Evolutionary conservation across 2,888 invertebrate species (phyloP).

Genomic region (Anarsia innoxiella): DNA sequence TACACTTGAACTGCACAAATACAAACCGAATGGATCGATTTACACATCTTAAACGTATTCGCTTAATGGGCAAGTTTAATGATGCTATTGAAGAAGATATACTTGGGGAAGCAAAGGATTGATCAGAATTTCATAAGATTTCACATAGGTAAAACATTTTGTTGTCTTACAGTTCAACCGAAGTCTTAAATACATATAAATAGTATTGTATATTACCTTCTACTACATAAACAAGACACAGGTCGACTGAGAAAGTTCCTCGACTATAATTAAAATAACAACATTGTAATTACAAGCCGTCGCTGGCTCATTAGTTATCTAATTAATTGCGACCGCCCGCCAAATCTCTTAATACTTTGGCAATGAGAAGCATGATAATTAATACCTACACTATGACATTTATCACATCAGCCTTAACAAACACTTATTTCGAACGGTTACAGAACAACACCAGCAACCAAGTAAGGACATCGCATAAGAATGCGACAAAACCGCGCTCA

Average conservation of each 20-base stretch:
- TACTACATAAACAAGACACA: too few relatives aligned
- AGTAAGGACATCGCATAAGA: constrained; percentile 24
- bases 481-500: constrained; percentile 39
- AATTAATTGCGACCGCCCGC: constrained; percentile 9
- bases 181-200: too few relatives aligned
- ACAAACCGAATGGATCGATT: constrained; percentile 2
- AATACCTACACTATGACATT: constrained; percentile 3
- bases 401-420: constrained; percentile 3
- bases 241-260: too few relatives aligned
- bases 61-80: too few relatives aligned
- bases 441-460: not conserved
- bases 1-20: constrained; percentile 54
- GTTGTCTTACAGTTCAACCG: too few relatives aligned
- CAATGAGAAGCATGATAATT: constrained; percentile 3
- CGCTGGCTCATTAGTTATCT: not conserved
- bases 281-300: constrained; percentile 2
- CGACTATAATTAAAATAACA: constrained; percentile 1
- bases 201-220: too few relatives aligned
- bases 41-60: constrained; percentile 3
- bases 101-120: too few relatives aligned
- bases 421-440: constrained; percentile 1
- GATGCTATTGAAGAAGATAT: too few relatives aligned
- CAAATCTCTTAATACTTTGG: constrained; percentile 4
- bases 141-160: too few relatives aligned
- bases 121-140: too few relatives aligned